A percentile compares a stretch with the other conserved stretches of the same genome.
Conservation (phyloP, 2,113 vertebrate species). For the Theropithecus gelada region DNA sequence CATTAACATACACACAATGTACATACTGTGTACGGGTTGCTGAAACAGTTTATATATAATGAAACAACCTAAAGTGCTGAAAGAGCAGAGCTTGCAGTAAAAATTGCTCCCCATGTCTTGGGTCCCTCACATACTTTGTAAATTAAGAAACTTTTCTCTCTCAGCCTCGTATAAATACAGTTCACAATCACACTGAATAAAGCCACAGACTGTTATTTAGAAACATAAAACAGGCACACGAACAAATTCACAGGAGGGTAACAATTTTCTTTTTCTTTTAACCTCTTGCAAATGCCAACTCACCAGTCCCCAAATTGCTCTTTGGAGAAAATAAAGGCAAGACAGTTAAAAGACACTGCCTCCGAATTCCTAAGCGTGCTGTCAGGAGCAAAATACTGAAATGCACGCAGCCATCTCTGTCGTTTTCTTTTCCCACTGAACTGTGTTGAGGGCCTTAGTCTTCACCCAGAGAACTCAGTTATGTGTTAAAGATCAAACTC, state of each 20-base stretch:
- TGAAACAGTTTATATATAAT: conserved; percentile 9
- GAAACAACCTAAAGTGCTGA: background rate
- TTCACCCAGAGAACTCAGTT: background rate
- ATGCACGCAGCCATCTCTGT: background rate
- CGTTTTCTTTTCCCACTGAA: conserved; percentile 13
- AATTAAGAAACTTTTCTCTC: conserved; percentile 54
- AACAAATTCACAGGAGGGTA: conserved; percentile 69
- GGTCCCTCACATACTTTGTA: background rate
- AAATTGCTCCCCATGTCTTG: background rate
- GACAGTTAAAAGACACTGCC: conserved; percentile 60
- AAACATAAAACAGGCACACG: conserved; percentile 66
- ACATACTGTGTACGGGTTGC: background rate
- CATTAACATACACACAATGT: background rate
- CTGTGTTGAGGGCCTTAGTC: background rate
- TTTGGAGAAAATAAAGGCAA: conserved; percentile 64
- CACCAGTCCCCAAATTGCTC: conserved; percentile 39
- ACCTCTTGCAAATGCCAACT: conserved; percentile 73
- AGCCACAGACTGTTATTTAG: conserved; percentile 58
- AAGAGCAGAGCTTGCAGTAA: background rate
- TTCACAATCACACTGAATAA: conserved; percentile 59
- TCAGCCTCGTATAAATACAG: conserved; percentile 55
- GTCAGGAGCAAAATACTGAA: background rate
- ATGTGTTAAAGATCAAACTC: conserved; percentile 9
- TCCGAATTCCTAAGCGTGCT: conserved; percentile 31
- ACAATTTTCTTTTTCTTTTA: conserved; percentile 76